Base-by-base conservation (phyloP, 1,140 invertebrate genomes). In the Dendrolimus kikuchii region DNA sequence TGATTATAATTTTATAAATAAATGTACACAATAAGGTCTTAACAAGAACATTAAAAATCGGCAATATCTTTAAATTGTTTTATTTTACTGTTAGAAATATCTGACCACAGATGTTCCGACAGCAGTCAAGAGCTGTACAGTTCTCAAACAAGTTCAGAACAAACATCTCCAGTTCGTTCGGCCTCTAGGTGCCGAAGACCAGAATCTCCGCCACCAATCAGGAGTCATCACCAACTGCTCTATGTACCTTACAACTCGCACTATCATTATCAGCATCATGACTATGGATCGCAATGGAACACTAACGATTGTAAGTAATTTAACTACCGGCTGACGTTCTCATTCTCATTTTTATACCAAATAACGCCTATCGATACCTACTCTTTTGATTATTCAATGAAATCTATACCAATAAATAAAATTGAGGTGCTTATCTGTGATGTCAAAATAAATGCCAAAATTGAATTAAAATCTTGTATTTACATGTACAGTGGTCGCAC, bases 241-340 rank as follows among this genome's bases (percentile, higher is more conserved):
- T 90, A 94, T 49, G 92, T 94, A 39, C 93, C 93, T 2, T 94
- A 93, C 71, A 93, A 90, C 61, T 89, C 67, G 0, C 79, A 83
- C 44, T 81, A 86, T 9, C 81, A 87, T 46, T 86, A 87, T 51
- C 79, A 82, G 48, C 63, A 71, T 38, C 74, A 77, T 41, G 72
- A 80, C 6, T 83, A 82, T 50, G 55, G 58, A 0, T 50, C 71
- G n/a, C 71, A 75, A 23, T 81, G 78, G 78, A 63, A 66, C 8
- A 51, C 66, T 4, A 77, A 65, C 49, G 82, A 86, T 8, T 86
- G 80, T 83, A 53, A 75, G 79, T 57, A 39, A 7, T 64, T 0
- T 5, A 9, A 40, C 39, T 45, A 45, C 2, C n/a, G n/a, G 5
- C 43, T 5, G 43, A 9, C 5, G n/a, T 8, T 45, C 5, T 10